Base-by-base conservation (phyloP, 2,113 vertebrate species). In the Corvus hawaiiensis region DNA sequence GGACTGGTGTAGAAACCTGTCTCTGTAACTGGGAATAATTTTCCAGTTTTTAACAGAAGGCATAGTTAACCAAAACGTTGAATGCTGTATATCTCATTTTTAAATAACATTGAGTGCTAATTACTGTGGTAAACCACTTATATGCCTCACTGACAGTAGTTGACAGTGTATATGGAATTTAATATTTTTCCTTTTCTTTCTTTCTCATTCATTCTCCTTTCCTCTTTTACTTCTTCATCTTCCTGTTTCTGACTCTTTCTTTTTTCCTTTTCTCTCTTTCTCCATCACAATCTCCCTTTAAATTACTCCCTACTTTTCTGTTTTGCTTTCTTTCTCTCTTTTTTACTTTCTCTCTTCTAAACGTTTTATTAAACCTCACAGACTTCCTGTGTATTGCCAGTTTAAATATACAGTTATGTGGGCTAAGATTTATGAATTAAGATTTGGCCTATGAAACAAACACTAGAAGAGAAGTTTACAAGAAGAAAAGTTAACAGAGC, bases 21-120 rank as follows among this genome's bases (percentile, higher is more conserved):
- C 77, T 94, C 76, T 94, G 74, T 94, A 90, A 95, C 96, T 98
- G 95, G 85, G 97, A 97, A 96, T 93, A 96, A 96, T 93, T 54
- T 95, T 95, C 84, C 59, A 91, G 30, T 84, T 94, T 94, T 96
- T 96, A 93, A 96, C 23, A 66, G 74, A 84, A 96, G 75, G 43
- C 62, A 85, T 91, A 97, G 91, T 91, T 97, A 97, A 94, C 86
- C 82, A 95, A 96, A 95, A 93, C 88, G 84, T 80, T 89, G 48
- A 94, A 90, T 87, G 62, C 39, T 92, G 58, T 90, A 77, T 82
- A 94, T 94, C 71, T 83, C 39, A 71, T 94, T 93, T 27, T 76
- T 54, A 74, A 96, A 93, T 94, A 79, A 21, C 81, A 37, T 68
- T 66, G 71, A 75, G 44, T 55, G 64, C 33, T 96, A 95, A 97